Conservation (phyloP, 2,113 vertebrate species). For the Asarcornis scutulata region DNA sequence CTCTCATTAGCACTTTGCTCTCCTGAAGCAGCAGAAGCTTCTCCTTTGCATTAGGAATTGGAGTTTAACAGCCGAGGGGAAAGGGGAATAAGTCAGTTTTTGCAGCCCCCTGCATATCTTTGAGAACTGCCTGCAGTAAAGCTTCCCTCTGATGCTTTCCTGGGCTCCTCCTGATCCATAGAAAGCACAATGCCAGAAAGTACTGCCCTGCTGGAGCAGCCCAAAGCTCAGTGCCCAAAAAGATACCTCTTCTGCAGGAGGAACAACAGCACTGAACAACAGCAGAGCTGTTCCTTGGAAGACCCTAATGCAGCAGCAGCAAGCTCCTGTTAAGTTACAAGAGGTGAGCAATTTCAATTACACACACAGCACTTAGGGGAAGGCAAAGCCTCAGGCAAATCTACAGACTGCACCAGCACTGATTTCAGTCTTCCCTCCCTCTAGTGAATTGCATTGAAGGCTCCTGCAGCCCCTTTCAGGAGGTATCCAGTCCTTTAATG, state of each 20-base stretch:
- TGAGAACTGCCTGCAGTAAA: accelerated
- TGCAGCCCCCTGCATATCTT: accelerated
- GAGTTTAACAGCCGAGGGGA: background rate
- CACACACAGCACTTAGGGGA: background rate
- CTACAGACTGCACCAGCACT: background rate
- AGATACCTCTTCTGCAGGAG: background rate
- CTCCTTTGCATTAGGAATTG: background rate
- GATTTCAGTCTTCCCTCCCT: background rate
- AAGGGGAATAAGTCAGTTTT: background rate
- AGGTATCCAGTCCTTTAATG: background rate
- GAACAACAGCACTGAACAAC: background rate
- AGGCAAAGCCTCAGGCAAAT: background rate
- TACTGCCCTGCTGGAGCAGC: background rate
- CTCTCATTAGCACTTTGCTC: background rate
- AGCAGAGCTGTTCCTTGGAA: background rate
- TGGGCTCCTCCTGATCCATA: no score
- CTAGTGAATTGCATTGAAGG: accelerated
- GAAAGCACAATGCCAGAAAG: accelerated
- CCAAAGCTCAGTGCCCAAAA: accelerated
- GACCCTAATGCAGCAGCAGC: accelerated
- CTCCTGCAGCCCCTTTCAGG: background rate
- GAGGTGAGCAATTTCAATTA: background rate
- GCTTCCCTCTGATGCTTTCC: accelerated
- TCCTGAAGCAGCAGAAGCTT: background rate
- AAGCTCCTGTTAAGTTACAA: background rate